Evolutionary conservation across 2,888 invertebrate species (phyloP).

Genomic region (Scaeva pyrastri): DNA sequence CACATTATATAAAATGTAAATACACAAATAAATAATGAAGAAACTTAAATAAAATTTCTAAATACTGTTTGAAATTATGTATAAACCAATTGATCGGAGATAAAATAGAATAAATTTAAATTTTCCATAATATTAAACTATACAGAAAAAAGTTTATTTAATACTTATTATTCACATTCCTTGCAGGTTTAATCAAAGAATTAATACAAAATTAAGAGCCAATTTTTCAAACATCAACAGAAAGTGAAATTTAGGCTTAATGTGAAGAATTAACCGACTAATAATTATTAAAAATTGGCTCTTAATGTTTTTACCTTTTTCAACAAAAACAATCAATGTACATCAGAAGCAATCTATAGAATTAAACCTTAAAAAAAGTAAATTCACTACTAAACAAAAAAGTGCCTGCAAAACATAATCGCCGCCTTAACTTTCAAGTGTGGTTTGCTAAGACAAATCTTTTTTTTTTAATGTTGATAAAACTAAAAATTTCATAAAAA

Average conservation of each 20-base stretch:
- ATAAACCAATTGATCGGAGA: conserved; percentile 42
- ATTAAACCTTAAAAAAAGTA: conserved; percentile 8
- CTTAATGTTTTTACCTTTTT: conserved; percentile 22
- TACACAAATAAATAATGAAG: conserved; percentile 39
- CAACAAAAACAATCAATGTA: conserved; percentile 35
- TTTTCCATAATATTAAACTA: conserved; percentile 69
- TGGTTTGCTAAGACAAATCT: conserved; percentile 34
- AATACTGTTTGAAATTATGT: conserved; percentile 50
- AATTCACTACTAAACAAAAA: conserved; percentile 33
- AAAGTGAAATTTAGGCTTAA: too few relatives aligned
- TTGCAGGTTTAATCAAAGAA: conserved; percentile 45
- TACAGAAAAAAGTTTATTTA: conserved; percentile 45
- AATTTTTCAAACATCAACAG: too few relatives aligned
- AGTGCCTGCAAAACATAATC: conserved; percentile 67
- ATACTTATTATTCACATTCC: conserved; percentile 67
- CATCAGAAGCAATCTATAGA: conserved; percentile 51
- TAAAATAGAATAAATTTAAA: conserved; percentile 66
- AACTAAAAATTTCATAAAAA: background rate
- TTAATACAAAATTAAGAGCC: conserved; percentile 2
- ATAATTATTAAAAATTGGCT: too few relatives aligned
- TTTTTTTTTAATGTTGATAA: conserved; percentile 3
- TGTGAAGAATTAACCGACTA: too few relatives aligned
- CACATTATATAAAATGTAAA: conserved; percentile 61
- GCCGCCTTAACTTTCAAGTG: conserved; percentile 21
- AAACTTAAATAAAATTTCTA: conserved; percentile 47